phyloP scores from a whole-genome alignment of 2,797 vertebrate species.

The Emys orbicularis region DNA sequence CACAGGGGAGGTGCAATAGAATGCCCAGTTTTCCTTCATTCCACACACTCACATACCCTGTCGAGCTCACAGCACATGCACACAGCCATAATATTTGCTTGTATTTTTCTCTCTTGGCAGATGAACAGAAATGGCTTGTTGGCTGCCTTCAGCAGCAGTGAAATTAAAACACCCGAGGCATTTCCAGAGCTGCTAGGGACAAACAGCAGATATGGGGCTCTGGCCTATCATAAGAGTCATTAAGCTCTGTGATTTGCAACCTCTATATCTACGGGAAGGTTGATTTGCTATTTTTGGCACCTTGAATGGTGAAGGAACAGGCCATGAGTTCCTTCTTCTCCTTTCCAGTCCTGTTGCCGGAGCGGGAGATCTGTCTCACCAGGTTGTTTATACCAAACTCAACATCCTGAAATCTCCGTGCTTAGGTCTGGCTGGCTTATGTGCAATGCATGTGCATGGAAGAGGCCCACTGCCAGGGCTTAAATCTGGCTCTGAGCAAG shows the following conservation, averaged over 20 bases:
- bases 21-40: background rate
- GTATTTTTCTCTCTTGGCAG: slow-evolving; percentile 4
- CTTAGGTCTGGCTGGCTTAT: background rate
- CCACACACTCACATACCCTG: background rate
- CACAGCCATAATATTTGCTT: slow-evolving; percentile 25
- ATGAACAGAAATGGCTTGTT: slow-evolving; percentile 40
- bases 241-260: slow-evolving; percentile 10
- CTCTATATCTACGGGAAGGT: background rate
- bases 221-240: slow-evolving; percentile 30
- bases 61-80: background rate
- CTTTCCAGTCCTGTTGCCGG: background rate
- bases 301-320: background rate
- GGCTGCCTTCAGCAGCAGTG: slow-evolving; percentile 46
- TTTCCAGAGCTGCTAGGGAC: slow-evolving; percentile 31
- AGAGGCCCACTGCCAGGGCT: background rate
- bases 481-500: background rate
- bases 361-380: fast-evolving
- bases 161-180: slow-evolving; percentile 33
- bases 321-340: fast-evolving
- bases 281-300: background rate
- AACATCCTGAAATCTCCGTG: background rate
- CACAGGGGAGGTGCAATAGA: background rate
- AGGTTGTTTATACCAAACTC: background rate
- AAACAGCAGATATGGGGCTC: background rate
- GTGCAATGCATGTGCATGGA: background rate